Conservation (phyloP, 92 coral and sea anemone genomes). For the Siderastrea radians region DNA sequence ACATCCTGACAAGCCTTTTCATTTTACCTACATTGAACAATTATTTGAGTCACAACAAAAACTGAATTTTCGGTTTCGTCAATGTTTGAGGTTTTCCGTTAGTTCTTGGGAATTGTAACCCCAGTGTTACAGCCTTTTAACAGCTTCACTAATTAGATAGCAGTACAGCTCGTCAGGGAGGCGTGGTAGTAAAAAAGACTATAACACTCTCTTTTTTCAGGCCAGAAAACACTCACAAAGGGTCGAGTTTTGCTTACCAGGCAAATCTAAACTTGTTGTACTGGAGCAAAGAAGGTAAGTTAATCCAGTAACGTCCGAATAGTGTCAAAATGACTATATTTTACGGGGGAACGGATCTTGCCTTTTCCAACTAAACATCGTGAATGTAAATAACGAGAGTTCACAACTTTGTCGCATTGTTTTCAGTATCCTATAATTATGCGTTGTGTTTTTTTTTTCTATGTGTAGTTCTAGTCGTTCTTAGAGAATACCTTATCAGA, state of each 20-base stretch:
- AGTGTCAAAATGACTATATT: not conserved
- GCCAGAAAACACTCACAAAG: constrained; percentile 97
- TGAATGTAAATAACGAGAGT: too few relatives aligned
- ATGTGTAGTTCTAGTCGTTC: too few relatives aligned
- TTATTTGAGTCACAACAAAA: not conserved
- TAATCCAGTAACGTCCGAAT: not conserved
- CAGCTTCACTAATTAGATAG: too few relatives aligned
- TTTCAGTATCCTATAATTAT: not conserved
- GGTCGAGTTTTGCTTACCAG: constrained; percentile 85
- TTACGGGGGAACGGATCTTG: too few relatives aligned
- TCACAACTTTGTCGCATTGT: not conserved
- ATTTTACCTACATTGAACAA: not conserved
- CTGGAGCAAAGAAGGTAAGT: constrained; percentile 94
- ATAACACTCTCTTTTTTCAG: constrained; percentile 47
- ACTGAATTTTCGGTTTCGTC: not conserved
- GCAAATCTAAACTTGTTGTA: constrained; percentile 91
- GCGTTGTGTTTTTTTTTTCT: not conserved
- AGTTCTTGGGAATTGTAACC: too few relatives aligned
- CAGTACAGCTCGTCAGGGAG: too few relatives aligned
- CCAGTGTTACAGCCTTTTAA: too few relatives aligned
- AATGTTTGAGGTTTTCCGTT: too few relatives aligned
- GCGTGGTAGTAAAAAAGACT: not conserved
- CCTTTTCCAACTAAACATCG: too few relatives aligned
- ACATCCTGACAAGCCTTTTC: not conserved
- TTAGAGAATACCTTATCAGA: not conserved